These are phyloP conservation scores for Hybognathus amarus DNA, from an alignment of 2,797 vertebrate genomes.

Conservation along the genomic window DNA sequence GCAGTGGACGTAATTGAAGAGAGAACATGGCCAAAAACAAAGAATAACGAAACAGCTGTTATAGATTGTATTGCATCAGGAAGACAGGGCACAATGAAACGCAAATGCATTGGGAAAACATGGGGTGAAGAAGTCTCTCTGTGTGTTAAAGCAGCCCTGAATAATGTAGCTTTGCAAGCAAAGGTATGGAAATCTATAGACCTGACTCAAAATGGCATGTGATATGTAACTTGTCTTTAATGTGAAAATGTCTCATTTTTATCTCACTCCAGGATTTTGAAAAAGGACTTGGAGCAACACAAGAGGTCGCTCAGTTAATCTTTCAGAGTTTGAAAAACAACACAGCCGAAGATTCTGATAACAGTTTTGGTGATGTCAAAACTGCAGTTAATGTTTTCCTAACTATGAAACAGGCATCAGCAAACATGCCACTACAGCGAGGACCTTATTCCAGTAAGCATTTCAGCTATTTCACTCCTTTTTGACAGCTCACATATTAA, in stretches of 20 bases:
- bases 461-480: background rate
- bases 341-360: background rate
- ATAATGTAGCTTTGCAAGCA: conserved; percentile 52
- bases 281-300: conserved; percentile 70
- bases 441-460: conserved; percentile 67
- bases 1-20: background rate
- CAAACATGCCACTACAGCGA: background rate
- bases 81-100: conserved; percentile 64
- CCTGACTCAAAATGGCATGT: background rate
- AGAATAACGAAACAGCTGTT: conserved; percentile 56
- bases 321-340: conserved; percentile 70
- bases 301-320: conserved; percentile 58
- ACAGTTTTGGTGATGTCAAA: conserved; percentile 59
- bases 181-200: conserved; percentile 62
- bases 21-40: conserved; percentile 69
- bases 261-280: conserved; percentile 66
- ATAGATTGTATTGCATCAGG: conserved; percentile 51
- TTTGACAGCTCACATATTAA: background rate
- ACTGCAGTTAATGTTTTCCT: conserved; percentile 66
- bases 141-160: conserved; percentile 66
- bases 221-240: background rate
- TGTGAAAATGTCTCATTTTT: conserved; percentile 13
- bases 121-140: conserved; percentile 55
- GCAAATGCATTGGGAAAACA: background rate
- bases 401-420: conserved; percentile 60